Percentiles rank a stretch among this genome's conserved stretches.
These are phyloP conservation scores for Nudaria mundana DNA, from an alignment of 2,888 invertebrate genomes.

Conservation along the genomic window DNA sequence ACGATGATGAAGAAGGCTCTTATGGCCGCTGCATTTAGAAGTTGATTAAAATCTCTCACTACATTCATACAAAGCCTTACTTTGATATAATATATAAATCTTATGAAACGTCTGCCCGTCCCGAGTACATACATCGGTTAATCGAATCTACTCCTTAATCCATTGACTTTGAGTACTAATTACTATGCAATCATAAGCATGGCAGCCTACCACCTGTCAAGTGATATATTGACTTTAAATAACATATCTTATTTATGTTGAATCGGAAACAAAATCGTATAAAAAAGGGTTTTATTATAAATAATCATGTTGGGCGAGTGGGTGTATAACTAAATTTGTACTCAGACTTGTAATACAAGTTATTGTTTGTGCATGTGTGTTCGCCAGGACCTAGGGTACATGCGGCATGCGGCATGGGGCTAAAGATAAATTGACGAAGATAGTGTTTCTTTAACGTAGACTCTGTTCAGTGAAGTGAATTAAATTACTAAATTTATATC, in stretches of 20 bases:
- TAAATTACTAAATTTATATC: conserved; percentile 27
- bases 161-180: conserved; percentile 41
- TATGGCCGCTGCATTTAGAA: conserved; percentile 48
- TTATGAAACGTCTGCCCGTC: conserved; percentile 65
- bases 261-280: conserved; percentile 78
- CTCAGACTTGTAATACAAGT: conserved; percentile 65
- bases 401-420: conserved; percentile 27
- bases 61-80: conserved; percentile 75
- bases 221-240: conserved; percentile 81
- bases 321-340: conserved; percentile 79
- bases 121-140: conserved; percentile 42
- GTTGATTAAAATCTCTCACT: conserved; percentile 79
- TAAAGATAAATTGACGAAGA: conserved; percentile 68
- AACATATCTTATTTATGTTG: conserved; percentile 83
- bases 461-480: conserved; percentile 54
- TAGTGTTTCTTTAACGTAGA: conserved; percentile 62
- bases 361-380: conserved; percentile 48
- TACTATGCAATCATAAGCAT: conserved; percentile 30
- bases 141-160: conserved; percentile 40
- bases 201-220: conserved; percentile 78
- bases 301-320: conserved; percentile 66
- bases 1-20: conserved; percentile 45
- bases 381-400: conserved; percentile 29
- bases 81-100: conserved; percentile 79
- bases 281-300: conserved; percentile 75